A percentile compares a stretch with the other conserved stretches of the same genome.
Conservation (phyloP, 2,113 vertebrate genomes). For the Aythya baeri region DNA sequence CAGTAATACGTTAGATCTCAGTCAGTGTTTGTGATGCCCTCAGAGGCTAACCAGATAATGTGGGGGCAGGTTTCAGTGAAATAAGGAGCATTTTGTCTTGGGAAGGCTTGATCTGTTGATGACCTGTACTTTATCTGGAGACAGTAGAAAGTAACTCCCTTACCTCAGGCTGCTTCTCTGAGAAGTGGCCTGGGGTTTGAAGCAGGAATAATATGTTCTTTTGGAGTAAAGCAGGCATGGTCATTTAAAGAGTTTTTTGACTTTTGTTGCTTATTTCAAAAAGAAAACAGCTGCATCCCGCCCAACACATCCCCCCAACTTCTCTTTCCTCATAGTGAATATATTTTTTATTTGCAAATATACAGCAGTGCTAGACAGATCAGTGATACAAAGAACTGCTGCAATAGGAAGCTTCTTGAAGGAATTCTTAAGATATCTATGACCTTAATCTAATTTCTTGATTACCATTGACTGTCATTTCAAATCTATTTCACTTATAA, state of each 20-base stretch:
- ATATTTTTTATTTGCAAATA: background rate
- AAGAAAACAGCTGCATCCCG: background rate
- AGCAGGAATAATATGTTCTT: background rate
- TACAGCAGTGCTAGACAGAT: background rate
- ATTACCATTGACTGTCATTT: background rate
- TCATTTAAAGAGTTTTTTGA: background rate
- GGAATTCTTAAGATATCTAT: background rate
- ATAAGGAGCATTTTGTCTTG: background rate
- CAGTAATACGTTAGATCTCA: background rate
- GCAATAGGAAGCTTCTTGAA: background rate
- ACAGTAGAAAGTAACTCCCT: background rate
- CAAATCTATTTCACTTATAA: background rate
- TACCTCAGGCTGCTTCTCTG: background rate
- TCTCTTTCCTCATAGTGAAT: background rate
- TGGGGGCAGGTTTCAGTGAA: background rate
- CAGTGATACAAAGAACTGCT: background rate
- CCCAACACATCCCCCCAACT: background rate
- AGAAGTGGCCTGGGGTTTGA: background rate
- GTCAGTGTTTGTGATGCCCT: background rate
- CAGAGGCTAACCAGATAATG: background rate
- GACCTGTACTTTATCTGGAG: background rate
- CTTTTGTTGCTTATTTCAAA: background rate
- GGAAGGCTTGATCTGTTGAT: background rate
- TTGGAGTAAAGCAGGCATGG: background rate
- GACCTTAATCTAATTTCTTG: background rate